Evolutionary conservation across 2,888 invertebrate genomes (phyloP), one percentile per base, ranked within the genome.

Genomic region (Acrocyrtus sp.): DNA sequence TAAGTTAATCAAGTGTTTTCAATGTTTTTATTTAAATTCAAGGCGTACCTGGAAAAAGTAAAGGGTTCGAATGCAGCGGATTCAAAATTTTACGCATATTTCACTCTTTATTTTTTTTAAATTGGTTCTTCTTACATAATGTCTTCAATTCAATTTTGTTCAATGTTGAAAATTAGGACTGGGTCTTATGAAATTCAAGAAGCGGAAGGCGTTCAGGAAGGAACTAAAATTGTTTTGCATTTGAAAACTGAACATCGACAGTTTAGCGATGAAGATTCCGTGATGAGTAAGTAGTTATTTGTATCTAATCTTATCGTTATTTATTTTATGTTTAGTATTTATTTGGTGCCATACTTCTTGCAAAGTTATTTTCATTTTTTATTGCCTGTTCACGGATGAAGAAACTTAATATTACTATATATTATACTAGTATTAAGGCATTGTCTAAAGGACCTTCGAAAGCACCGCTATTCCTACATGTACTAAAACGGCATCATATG

Each of bases 211-310:
- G 93, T 96, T 0, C 89, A 92, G 72, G 87, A 90, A 81, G 98
- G 98, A 60, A 98, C 97, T 0, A 96, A 95, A 87, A 96, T 98
- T 81, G 91, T 96, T 47, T 87, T 98, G 15, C 90, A 96, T 83
- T 86, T 98, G 58, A 96, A 95, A 85, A 87, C 90, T 0, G 96
- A 97, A 62, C 90, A 92, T 83, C 88, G 95, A 62, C 94, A 96
- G 84, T 98, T 91, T 85, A 88, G 95, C 51, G 95, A 96, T 84
- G 95, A 96, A 82, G 89, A 91, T 8, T 89, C 89, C 21, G 91
- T 98, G 39, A 22, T 74, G 26, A 62, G 73, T 68, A 48, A 66
- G 17, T 26, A 10, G n/a, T 47, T 24, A 51, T 19, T 27, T 27
- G 21, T 56, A 39, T 17, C 19, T 41, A 26, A 29, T 8, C 22